phyloP scores from a whole-genome alignment of 2,113 vertebrate genomes.

The Trinectes maculatus region DNA sequence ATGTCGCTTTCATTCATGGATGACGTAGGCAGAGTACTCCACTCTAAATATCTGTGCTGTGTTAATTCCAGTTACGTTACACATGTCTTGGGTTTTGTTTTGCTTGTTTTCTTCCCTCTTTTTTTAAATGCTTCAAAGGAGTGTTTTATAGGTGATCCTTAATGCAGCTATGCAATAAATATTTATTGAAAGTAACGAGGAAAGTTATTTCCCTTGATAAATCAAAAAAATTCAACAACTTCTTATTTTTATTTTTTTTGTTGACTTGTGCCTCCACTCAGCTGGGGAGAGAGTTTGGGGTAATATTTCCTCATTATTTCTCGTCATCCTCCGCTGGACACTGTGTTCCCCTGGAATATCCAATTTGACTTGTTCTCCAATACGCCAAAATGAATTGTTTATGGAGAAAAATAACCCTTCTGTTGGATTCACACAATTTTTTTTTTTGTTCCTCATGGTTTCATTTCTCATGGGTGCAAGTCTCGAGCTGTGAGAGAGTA shows the following conservation, averaged over 20 bases:
- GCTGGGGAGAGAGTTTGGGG: constrained; percentile 70
- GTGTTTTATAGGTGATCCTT: constrained; percentile 70
- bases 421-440: constrained; percentile 42
- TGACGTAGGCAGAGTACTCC: constrained; percentile 41
- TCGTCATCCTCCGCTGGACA: constrained; percentile 76
- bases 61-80: constrained; percentile 58
- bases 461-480: constrained; percentile 57
- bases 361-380: constrained; percentile 78
- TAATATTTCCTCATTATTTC: constrained; percentile 84
- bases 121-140: constrained; percentile 58
- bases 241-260: constrained; percentile 68
- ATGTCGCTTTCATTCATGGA: constrained; percentile 56
- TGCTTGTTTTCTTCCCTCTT: constrained; percentile 55
- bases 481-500: constrained; percentile 53
- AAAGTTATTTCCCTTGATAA: constrained; percentile 72
- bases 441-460: constrained; percentile 34
- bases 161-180: constrained; percentile 73
- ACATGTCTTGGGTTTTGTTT: constrained; percentile 55
- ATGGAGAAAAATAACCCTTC: constrained; percentile 79
- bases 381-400: constrained; percentile 77
- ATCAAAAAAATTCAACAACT: constrained; percentile 70
- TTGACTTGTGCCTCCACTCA: constrained; percentile 67
- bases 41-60: constrained; percentile 57
- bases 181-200: constrained; percentile 65
- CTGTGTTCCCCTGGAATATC: constrained; percentile 73